Conservation (phyloP, 2,797 vertebrate genomes). For the Amniataba percoides region DNA sequence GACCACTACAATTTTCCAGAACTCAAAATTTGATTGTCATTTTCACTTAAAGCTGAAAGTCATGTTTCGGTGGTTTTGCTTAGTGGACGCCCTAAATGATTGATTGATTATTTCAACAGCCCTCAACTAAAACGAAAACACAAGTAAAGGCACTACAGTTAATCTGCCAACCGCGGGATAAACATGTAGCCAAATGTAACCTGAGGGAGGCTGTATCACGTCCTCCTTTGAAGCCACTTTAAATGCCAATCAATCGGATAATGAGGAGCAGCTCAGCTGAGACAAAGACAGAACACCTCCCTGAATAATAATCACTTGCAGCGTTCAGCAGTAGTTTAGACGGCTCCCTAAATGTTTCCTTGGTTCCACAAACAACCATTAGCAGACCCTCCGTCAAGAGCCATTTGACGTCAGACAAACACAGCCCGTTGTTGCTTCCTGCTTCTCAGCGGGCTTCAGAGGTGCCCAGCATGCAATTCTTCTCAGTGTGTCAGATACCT, state of each 20-base stretch:
- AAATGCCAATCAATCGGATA: background rate
- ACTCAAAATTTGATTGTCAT: too few relatives aligned
- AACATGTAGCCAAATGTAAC: background rate
- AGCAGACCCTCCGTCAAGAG: slow-evolving; percentile 35
- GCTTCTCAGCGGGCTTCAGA: slow-evolving; percentile 64
- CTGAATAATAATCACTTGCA: slow-evolving; percentile 1
- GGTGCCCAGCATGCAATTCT: slow-evolving; percentile 67
- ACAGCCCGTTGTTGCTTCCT: slow-evolving; percentile 61
- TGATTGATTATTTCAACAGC: background rate
- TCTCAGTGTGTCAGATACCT: slow-evolving; percentile 68
- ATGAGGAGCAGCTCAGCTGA: slow-evolving; percentile 5
- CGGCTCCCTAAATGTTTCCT: slow-evolving; percentile 29
- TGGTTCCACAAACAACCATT: slow-evolving; percentile 46
- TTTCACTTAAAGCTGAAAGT: too few relatives aligned
- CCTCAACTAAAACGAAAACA: background rate
- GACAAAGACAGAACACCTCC: slow-evolving; percentile 14
- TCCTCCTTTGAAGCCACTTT: background rate
- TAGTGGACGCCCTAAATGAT: background rate
- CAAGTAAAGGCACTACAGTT: background rate
- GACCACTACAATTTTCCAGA: background rate
- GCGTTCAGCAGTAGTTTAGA: slow-evolving; percentile 21
- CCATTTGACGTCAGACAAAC: slow-evolving; percentile 47
- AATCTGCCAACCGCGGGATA: background rate
- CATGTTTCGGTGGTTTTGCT: background rate
- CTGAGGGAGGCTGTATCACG: background rate